Base-by-base conservation (phyloP, 2,888 invertebrate species). In the Diadegma fenestrale region DNA sequence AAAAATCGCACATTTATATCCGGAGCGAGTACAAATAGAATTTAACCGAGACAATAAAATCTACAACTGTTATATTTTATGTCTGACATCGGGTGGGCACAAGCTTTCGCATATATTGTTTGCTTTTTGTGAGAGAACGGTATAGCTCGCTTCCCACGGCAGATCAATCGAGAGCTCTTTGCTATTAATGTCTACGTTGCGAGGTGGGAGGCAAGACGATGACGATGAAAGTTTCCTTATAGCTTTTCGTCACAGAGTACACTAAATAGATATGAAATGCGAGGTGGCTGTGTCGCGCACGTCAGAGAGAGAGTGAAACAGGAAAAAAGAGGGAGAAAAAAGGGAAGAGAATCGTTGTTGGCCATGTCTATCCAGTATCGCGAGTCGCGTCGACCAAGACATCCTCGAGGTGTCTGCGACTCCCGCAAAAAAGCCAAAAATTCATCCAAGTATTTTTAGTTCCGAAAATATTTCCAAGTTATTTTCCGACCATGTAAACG, bases 131-230 rank as follows among this genome's bases (percentile, higher is more conserved):
- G 89, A 88, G 89, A 87, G 89, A 87, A 54, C 87, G 88, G 86
- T 87, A 86, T 87, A 87, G 88, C 89, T 88, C 83, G 84, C 72
- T 66, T n/a, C 85, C 81, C 82, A 82, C 48, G 86, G 88, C 87
- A 89, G 87, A 90, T 90, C 90, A 90, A 90, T 90, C 89, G 90
- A 86, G 88, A 88, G 87, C 87, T 87, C 86, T 82, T 82, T 72
- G 84, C 86, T 88, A 89, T 88, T 89, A 89, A 88, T 88, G 89
- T 88, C 85, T 77, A 83, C 30, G 48, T 71, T 54, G 64, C 33
- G 54, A n/a, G 30, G n/a, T 26, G 66, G 77, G 66, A 63, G 45
- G 58, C 45, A 68, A 71, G 19, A 68, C 78, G 66, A 82, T 73
- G 80, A 82, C 68, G 85, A 82, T 66, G 45, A 82, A 82, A 82